A percentile compares a stretch with the other conserved stretches of the same genome.
Conservation (phyloP, 2,888 invertebrate species). For the Dynastes maya region DNA sequence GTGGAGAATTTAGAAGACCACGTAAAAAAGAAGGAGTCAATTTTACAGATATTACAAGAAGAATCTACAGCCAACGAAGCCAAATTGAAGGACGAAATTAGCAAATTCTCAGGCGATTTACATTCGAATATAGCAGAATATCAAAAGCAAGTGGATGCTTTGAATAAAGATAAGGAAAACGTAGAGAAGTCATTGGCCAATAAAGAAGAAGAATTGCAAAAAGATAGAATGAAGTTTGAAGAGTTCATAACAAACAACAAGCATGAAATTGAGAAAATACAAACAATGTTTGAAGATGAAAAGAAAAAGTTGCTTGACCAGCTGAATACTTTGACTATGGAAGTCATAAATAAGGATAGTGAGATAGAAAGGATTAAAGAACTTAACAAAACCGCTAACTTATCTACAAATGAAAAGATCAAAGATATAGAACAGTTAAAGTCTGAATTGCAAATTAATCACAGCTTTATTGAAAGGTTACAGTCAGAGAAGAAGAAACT, state of each 20-base stretch:
- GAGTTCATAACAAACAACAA: constrained; percentile 25
- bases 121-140: constrained; percentile 26
- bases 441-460: constrained; percentile 60
- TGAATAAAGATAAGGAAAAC: constrained; percentile 49
- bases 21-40: constrained; percentile 27
- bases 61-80: constrained; percentile 47
- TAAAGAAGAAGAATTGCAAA: constrained; percentile 46
- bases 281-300: constrained; percentile 19
- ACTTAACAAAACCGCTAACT: constrained; percentile 57
- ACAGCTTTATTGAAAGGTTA: constrained; percentile 63
- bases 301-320: constrained; percentile 51
- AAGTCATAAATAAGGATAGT: constrained; percentile 56
- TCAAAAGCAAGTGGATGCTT: constrained; percentile 49
- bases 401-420: constrained; percentile 61
- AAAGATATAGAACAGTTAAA: constrained; percentile 58
- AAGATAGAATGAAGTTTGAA: neutral
- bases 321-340: constrained; percentile 13
- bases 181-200: constrained; percentile 38
- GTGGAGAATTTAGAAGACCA: constrained; percentile 63
- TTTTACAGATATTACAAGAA: constrained; percentile 47
- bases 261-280: neutral
- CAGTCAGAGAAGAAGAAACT: constrained; percentile 66
- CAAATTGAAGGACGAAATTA: constrained; percentile 45
- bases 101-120: constrained; percentile 49
- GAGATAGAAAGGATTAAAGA: constrained; percentile 56